A percentile compares a stretch with the other conserved stretches of the same genome.
phyloP scores from a whole-genome alignment of 2,113 vertebrate genomes.

The Otus sunia region DNA sequence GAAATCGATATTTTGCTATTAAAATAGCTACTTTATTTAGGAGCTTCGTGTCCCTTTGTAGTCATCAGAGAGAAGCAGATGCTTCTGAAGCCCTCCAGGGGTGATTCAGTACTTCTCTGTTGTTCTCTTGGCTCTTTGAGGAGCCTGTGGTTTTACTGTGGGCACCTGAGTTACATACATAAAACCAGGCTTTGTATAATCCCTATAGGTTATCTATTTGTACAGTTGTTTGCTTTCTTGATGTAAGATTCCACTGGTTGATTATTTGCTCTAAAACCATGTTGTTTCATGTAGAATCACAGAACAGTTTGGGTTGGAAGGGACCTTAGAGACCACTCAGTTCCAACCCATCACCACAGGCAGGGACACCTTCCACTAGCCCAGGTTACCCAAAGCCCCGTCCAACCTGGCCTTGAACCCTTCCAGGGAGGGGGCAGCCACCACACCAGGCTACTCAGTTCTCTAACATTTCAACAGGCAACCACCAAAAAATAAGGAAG shows the following conservation, averaged over 20 bases:
- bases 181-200: not conserved
- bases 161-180: not conserved
- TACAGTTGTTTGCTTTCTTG: not conserved
- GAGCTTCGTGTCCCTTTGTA: not conserved
- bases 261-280: not conserved
- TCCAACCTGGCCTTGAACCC: too few species aligned
- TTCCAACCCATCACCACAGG: too few species aligned
- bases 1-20: not conserved
- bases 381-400: too few species aligned
- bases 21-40: not conserved
- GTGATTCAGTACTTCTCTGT: not conserved
- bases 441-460: not conserved
- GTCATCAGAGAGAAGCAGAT: not conserved
- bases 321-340: too few species aligned
- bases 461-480: not conserved
- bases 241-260: not conserved
- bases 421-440: too few species aligned
- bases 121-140: not conserved
- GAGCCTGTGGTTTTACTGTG: not conserved
- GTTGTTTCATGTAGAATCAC: not conserved
- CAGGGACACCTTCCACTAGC: too few species aligned
- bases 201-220: not conserved
- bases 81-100: not conserved
- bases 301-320: too few species aligned
- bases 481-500: not conserved